Percentiles rank a stretch among this genome's conserved stretches.
Conservation (phyloP, 2,797 vertebrate genomes). For the Tapirus indicus region DNA sequence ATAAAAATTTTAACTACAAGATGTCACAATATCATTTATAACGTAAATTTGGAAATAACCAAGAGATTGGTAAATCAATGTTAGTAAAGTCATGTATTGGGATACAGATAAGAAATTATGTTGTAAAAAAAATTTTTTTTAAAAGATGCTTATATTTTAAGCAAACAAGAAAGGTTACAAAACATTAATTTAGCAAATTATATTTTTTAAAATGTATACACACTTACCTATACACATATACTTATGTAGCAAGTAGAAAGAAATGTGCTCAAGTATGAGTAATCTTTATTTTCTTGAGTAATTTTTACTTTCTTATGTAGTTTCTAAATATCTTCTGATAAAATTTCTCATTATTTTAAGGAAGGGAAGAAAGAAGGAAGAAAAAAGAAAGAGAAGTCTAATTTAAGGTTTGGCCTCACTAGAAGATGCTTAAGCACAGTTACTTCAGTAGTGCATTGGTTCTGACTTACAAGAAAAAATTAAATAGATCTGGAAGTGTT, state of each 20-base stretch:
- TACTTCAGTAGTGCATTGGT: background rate
- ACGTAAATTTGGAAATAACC: background rate
- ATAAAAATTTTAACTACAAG: background rate
- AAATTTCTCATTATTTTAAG: background rate
- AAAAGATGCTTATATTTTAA: slow-evolving; percentile 30
- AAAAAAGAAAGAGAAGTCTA: background rate
- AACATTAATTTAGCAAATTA: background rate
- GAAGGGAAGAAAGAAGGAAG: background rate
- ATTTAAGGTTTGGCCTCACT: background rate
- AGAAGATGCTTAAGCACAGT: background rate
- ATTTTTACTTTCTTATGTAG: slow-evolving; percentile 15
- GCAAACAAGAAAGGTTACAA: background rate
- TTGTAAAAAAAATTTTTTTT: background rate
- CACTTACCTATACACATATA: background rate
- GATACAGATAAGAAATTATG: slow-evolving; percentile 17
- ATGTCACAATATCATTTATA: background rate
- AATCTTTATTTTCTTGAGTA: background rate
- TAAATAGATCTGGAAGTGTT: background rate
- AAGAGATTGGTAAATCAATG: background rate
- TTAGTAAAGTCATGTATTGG: background rate
- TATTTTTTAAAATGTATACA: background rate
- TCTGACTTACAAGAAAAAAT: background rate
- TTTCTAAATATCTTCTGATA: slow-evolving; percentile 18
- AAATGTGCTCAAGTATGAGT: background rate
- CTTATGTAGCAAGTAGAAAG: background rate